Evolutionary conservation across 37 sponge, comb jelly and placozoan genomes (phyloP), one percentile per base, ranked within the genome.

Genomic region (Theonella swinhoei): DNA sequence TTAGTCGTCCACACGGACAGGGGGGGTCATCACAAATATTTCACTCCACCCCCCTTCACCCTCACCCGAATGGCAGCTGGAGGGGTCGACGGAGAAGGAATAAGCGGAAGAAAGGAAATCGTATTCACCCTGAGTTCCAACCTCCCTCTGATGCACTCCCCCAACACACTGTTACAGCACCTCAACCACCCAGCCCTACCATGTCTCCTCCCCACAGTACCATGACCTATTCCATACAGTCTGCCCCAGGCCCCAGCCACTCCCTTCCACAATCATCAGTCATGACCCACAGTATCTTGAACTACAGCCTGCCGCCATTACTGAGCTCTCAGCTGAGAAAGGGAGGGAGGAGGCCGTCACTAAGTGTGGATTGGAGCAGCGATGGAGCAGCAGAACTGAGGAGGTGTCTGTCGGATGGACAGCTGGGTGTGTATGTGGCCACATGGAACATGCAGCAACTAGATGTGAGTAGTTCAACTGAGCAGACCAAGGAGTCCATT

Each of bases 361-460:
- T 61, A 1, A 28, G 26, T 17, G 74, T 68, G 29, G 41, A 60
- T 43, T 83, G 92, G 85, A 81, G 37, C 23, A 76, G 75, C n/a
- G 81, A 60, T 3, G 83, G 81, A 19, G 39, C 35, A 4, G 30
- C 60, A 26, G 66, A 76, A n/a, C 47, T 94, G 74, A 62, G 81
- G 60, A 71, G 78, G 0, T 87, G 75, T 28, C 85, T 95, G 59
- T 91, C 96, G 59, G 96, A 93, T 67, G 29, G 63, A 40, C 64
- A 87, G 32, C n/a, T 93, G 28, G 38, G 62, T 17, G 65, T 95
- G 24, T 90, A 80, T 71, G 72, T 93, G 9, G 94, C 69, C 11
- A 90, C 96, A 0, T 95, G 96, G 96, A 95, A 95, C 82, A 95
- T 95, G 96, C 90, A 84, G 19, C 88, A 92, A 38, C 28, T 61